Percentiles rank a stretch among this genome's conserved stretches.
These are phyloP conservation scores for Trachelipus rathkii DNA, from an alignment of 1,140 invertebrate species.

Conservation along the genomic window DNA sequence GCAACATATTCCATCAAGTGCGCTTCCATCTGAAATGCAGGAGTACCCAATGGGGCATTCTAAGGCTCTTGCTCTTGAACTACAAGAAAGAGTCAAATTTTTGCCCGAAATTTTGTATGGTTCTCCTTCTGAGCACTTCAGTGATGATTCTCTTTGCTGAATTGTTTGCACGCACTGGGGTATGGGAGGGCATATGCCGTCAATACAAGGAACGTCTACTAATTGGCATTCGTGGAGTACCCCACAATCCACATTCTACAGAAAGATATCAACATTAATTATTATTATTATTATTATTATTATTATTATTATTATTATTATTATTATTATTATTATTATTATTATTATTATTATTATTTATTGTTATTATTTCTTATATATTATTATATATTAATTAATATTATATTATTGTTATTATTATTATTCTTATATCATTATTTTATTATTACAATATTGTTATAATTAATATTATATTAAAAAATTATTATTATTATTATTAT, in stretches of 20 bases:
- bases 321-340: too few relatives aligned
- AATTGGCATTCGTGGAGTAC: constrained; percentile 65
- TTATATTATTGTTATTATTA: too few relatives aligned
- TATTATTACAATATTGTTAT: too few relatives aligned
- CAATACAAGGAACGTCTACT: constrained; percentile 73
- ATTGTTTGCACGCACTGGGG: constrained; percentile 63
- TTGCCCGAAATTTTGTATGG: constrained; percentile 73
- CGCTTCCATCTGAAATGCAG: constrained; percentile 32
- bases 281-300: not conserved
- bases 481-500: not conserved
- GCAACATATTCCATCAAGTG: constrained; percentile 36
- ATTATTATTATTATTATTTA: too few relatives aligned
- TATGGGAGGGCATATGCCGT: constrained; percentile 72
- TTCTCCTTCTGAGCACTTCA: constrained; percentile 69
- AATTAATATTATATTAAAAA: not conserved
- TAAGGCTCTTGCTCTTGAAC: constrained; percentile 76
- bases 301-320: too few relatives aligned
- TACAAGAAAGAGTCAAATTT: constrained; percentile 68
- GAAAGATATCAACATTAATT: constrained; percentile 3
- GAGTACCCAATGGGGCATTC: constrained; percentile 49
- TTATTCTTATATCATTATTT: too few relatives aligned
- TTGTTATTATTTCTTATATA: too few relatives aligned
- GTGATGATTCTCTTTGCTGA: constrained; percentile 31
- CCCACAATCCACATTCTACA: constrained; percentile 58
- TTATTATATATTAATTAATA: too few relatives aligned